phyloP scores from a whole-genome alignment of 2,888 invertebrate genomes.

The Stenodema calcarata region DNA sequence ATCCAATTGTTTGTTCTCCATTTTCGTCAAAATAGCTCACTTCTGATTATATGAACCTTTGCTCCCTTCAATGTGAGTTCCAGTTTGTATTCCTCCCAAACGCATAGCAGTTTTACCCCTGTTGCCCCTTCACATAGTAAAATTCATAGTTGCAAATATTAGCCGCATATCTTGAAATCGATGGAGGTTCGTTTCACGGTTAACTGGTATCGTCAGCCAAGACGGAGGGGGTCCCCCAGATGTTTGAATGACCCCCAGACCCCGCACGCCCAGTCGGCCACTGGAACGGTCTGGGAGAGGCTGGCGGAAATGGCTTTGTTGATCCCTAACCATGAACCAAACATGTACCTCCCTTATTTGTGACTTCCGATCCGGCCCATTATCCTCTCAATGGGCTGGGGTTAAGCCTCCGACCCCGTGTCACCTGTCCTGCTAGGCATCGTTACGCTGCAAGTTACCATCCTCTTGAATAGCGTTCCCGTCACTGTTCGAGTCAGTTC shows the following conservation, averaged over 20 bases:
- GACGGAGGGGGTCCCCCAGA: too few relatives aligned
- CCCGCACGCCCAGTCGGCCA: background rate
- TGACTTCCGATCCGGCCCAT: conserved; percentile 41
- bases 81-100: too few relatives aligned
- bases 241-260: background rate
- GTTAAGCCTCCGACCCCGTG: conserved; percentile 21
- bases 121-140: too few relatives aligned
- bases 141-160: too few relatives aligned
- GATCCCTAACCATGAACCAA: conserved; percentile 19
- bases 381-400: conserved; percentile 21
- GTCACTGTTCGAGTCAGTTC: background rate
- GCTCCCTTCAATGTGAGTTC: too few relatives aligned
- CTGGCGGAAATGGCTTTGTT: conserved; percentile 29
- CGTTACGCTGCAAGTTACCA: conserved; percentile 1
- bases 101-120: too few relatives aligned
- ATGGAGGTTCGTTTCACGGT: too few relatives aligned
- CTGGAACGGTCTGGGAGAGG: background rate
- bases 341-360: conserved; percentile 25
- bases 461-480: background rate
- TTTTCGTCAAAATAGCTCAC: too few relatives aligned
- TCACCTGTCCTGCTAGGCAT: conserved; percentile 5
- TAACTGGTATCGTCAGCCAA: too few relatives aligned
- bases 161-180: too few relatives aligned
- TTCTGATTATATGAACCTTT: too few relatives aligned
- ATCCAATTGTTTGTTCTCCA: too few relatives aligned